Evolutionary conservation across 2,113 vertebrate genomes (phyloP).

Genomic region (Asarcornis scutulata): DNA sequence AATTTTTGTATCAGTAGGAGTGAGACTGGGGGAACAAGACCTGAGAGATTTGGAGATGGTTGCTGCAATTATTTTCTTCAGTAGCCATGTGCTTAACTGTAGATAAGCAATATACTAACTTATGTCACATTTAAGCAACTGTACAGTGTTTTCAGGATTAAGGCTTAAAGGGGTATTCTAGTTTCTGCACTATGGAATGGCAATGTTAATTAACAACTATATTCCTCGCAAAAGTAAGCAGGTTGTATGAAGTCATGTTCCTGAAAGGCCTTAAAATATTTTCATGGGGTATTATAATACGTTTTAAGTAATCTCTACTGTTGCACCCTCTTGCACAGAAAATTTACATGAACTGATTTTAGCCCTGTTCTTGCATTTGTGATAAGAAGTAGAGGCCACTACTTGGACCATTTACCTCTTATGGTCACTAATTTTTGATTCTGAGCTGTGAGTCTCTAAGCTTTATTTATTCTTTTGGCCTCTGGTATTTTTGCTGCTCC

Average conservation of each 20-base stretch:
- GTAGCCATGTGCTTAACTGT: background rate
- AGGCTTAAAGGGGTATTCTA: background rate
- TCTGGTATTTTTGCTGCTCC: slow-evolving; percentile 32
- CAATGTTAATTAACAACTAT: background rate
- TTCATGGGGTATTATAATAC: background rate
- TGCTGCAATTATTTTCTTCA: background rate
- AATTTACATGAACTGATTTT: background rate
- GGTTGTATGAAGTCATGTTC: background rate
- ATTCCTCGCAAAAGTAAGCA: background rate
- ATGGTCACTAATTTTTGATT: background rate
- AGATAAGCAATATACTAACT: background rate
- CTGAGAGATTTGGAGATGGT: background rate
- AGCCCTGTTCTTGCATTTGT: background rate
- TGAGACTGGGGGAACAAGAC: background rate
- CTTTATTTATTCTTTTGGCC: slow-evolving; percentile 35
- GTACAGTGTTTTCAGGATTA: background rate
- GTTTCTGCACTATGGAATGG: background rate
- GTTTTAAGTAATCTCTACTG: background rate
- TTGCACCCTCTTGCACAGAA: background rate
- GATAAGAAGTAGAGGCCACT: background rate
- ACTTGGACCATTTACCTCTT: background rate
- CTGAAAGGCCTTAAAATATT: background rate
- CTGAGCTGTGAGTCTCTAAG: background rate
- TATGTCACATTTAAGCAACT: background rate
- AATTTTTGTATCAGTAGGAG: background rate